These are phyloP conservation scores for Itoplectis maculator DNA, from an alignment of 2,888 invertebrate species.

Conservation along the genomic window DNA sequence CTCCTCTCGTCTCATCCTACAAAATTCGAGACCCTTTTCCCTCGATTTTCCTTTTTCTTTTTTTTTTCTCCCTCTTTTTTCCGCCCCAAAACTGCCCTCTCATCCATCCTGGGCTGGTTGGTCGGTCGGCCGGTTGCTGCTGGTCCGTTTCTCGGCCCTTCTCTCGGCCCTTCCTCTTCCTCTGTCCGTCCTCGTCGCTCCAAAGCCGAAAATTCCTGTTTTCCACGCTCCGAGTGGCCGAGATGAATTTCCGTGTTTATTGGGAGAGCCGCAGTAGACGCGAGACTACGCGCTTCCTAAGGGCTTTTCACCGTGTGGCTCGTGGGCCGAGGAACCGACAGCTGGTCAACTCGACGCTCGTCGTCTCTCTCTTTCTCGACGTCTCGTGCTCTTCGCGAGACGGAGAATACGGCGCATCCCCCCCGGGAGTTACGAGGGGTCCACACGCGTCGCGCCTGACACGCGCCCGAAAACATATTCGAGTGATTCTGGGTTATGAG, in stretches of 20 bases:
- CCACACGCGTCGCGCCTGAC: conserved; percentile 38
- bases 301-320: conserved; percentile 44
- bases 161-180: conserved; percentile 4
- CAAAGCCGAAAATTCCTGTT: conserved; percentile 29
- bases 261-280: conserved; percentile 29
- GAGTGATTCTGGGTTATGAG: background rate
- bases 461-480: conserved; percentile 54
- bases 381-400: too few species aligned
- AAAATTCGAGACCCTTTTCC: conserved; percentile 64
- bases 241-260: conserved; percentile 69
- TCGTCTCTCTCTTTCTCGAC: too few species aligned
- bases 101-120: conserved; percentile 39
- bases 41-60: too few species aligned
- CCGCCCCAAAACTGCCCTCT: conserved; percentile 29
- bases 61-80: conserved; percentile 11
- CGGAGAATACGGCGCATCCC: conserved; percentile 8
- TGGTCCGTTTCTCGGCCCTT: too few species aligned
- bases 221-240: conserved; percentile 1
- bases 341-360: conserved; percentile 39
- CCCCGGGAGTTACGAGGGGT: conserved; percentile 44
- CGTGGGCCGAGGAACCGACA: conserved; percentile 35
- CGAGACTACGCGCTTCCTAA: conserved; percentile 8
- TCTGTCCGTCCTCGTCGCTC: conserved; percentile 26
- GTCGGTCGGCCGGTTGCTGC: too few species aligned
- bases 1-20: conserved; percentile 48